A percentile compares a stretch with the other conserved stretches of the same genome.
These are phyloP conservation scores for Cynopterus brachyotis DNA, from an alignment of 2,113 vertebrate genomes.

Conservation along the genomic window DNA sequence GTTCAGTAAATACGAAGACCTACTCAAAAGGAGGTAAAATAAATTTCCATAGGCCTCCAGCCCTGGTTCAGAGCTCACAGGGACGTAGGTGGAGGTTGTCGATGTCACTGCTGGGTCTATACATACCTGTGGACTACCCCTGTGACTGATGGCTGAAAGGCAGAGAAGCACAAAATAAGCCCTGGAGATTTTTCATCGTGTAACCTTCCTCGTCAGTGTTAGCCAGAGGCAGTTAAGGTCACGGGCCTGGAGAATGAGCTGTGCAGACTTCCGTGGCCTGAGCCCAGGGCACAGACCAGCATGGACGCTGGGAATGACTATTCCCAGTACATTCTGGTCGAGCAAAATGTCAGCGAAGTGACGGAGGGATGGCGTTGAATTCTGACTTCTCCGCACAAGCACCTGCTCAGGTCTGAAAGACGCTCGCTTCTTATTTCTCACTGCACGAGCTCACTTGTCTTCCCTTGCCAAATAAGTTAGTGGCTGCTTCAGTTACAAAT, in stretches of 20 bases:
- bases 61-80: background rate
- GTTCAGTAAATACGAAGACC: background rate
- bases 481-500: background rate
- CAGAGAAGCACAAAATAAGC: background rate
- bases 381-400: background rate
- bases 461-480: background rate
- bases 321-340: background rate
- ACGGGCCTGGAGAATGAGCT: background rate
- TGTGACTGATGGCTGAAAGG: background rate
- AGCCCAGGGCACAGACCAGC: background rate
- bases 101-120: background rate
- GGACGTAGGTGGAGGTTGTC: background rate
- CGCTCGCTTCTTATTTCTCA: background rate
- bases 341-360: conserved; percentile 7
- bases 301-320: background rate
- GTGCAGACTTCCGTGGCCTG: background rate
- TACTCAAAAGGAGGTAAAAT: background rate
- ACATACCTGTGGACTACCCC: too few species aligned
- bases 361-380: background rate
- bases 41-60: background rate
- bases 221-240: background rate
- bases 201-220: background rate
- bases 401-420: background rate
- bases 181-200: background rate
- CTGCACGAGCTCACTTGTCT: background rate